phyloP scores from a whole-genome alignment of 1,140 invertebrate genomes.

The Listronotus oregonensis region DNA sequence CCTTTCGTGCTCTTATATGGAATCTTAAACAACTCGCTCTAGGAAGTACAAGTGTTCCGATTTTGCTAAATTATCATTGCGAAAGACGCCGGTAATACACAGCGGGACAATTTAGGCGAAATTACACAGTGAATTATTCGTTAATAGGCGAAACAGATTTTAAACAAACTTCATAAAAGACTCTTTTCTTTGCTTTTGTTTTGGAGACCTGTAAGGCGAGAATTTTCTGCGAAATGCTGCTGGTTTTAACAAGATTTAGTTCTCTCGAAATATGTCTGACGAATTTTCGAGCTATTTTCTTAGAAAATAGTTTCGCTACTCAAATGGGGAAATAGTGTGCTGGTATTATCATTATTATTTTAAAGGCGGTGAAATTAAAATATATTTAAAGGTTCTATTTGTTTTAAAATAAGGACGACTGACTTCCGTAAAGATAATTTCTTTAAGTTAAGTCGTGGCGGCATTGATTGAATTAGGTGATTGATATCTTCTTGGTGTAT shows the following conservation, averaged over 20 bases:
- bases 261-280: slow-evolving; percentile 11
- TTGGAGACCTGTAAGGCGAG: slow-evolving; percentile 4
- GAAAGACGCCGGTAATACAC: no score
- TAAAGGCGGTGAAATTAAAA: not conserved
- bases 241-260: slow-evolving; percentile 16
- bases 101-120: slow-evolving; percentile 2
- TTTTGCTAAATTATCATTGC: no score
- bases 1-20: not conserved
- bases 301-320: slow-evolving; percentile 1
- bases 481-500: no score
- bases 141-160: not conserved
- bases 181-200: slow-evolving; percentile 10
- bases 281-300: slow-evolving; percentile 12
- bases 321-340: slow-evolving; percentile 14
- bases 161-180: slow-evolving; percentile 3
- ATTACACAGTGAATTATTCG: not conserved
- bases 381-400: no score
- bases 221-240: slow-evolving; percentile 9
- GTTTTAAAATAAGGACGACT: no score
- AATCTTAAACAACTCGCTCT: not conserved
- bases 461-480: no score
- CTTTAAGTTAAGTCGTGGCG: no score
- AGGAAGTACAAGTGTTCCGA: not conserved
- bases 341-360: slow-evolving; percentile 7
- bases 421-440: no score